Evolutionary conservation across 1,140 invertebrate species (phyloP).

Genomic region (Sitodiplosis mosellana): DNA sequence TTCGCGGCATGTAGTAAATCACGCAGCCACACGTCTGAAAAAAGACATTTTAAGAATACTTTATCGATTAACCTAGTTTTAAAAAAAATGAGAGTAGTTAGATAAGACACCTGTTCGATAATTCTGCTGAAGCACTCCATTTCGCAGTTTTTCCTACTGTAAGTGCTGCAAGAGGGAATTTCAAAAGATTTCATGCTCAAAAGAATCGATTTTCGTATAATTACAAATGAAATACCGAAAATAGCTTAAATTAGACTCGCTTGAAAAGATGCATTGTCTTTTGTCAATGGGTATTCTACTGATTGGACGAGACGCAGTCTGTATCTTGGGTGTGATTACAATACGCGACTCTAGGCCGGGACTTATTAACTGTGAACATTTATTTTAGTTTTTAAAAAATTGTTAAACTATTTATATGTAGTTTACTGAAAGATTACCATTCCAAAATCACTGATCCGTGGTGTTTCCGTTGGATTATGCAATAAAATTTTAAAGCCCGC

Average conservation of each 20-base stretch:
- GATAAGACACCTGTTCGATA: too few relatives aligned
- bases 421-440: constrained; percentile 42
- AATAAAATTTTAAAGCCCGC: constrained; percentile 59
- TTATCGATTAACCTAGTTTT: constrained; percentile 4
- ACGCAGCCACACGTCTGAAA: too few relatives aligned
- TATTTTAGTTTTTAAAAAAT: too few relatives aligned
- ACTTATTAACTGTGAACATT: too few relatives aligned
- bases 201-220: too few relatives aligned
- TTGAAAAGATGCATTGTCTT: constrained; percentile 51
- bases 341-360: constrained; percentile 47
- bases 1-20: too few relatives aligned
- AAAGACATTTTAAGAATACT: too few relatives aligned
- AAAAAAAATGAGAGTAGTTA: not conserved
- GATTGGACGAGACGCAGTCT: constrained; percentile 36
- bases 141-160: constrained; percentile 8
- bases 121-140: not conserved
- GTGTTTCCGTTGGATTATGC: constrained; percentile 56
- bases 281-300: constrained; percentile 38
- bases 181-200: too few relatives aligned
- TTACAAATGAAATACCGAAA: constrained; percentile 17
- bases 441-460: constrained; percentile 53
- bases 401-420: too few relatives aligned
- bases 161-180: not conserved
- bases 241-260: constrained; percentile 46
- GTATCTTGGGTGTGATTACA: constrained; percentile 42